Evolutionary conservation across 1,140 invertebrate species (phyloP).

Genomic region (Ceratitis capitata): DNA sequence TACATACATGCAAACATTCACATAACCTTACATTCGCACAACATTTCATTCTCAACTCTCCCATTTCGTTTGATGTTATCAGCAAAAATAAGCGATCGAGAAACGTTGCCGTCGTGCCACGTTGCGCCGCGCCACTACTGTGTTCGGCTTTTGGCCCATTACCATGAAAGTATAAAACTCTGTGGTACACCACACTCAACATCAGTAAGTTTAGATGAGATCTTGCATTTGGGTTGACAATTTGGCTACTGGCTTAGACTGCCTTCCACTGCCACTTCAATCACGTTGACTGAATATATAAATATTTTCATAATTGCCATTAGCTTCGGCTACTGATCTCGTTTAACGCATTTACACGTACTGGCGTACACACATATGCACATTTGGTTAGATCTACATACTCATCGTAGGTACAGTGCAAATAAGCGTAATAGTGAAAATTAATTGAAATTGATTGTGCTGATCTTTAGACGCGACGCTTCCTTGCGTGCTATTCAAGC

Average conservation of each 20-base stretch:
- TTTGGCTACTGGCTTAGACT: neutral
- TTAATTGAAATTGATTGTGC: neutral
- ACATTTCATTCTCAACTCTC: neutral
- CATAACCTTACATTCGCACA: neutral
- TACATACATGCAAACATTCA: neutral
- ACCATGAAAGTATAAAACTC: slow-evolving; percentile 33
- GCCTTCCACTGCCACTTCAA: neutral
- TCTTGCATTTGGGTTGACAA: slow-evolving; percentile 4
- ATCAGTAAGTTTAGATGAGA: slow-evolving; percentile 44
- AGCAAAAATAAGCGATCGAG: too few relatives aligned
- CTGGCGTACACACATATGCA: neutral
- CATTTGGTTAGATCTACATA: neutral
- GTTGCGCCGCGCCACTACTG: neutral
- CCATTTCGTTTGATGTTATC: neutral
- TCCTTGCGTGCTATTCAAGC: neutral
- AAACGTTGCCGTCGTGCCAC: too few relatives aligned
- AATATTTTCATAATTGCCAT: neutral
- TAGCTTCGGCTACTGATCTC: neutral
- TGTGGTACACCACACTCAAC: neutral
- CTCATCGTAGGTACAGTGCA: neutral
- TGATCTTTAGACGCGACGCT: neutral
- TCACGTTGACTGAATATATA: neutral
- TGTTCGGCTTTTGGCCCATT: neutral
- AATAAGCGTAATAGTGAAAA: slow-evolving; percentile 1
- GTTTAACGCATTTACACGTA: neutral